These are phyloP conservation scores for Alosa sapidissima DNA, from an alignment of 2,797 vertebrate species.

Conservation along the genomic window DNA sequence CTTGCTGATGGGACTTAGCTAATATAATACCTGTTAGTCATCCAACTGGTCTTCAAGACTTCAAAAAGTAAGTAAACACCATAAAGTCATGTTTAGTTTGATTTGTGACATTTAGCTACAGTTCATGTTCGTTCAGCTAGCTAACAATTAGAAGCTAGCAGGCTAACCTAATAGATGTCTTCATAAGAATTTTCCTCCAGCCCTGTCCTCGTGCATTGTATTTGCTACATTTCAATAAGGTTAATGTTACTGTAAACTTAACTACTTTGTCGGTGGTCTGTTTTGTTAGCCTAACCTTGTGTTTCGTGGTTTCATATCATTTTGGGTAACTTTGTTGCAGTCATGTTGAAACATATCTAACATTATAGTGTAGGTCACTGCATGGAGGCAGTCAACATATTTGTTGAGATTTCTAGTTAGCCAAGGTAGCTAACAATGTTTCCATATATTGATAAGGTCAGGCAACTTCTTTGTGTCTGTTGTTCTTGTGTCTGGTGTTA, in stretches of 20 bases:
- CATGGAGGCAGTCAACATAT: background rate
- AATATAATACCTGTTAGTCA: background rate
- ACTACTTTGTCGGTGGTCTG: background rate
- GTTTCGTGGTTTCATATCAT: background rate
- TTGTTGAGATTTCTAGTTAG: constrained; percentile 32
- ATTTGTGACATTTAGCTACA: constrained; percentile 28
- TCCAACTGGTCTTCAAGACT: background rate
- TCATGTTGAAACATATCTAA: background rate
- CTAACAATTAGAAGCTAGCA: constrained; percentile 49
- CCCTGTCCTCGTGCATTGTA: constrained; percentile 17
- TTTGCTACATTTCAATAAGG: background rate
- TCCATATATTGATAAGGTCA: background rate
- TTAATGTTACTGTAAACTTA: too few species aligned
- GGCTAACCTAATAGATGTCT: constrained; percentile 19
- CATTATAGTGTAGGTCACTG: background rate
- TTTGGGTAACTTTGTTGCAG: constrained; percentile 4
- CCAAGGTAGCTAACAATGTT: constrained; percentile 52
- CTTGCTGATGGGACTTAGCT: background rate
- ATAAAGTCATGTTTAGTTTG: background rate
- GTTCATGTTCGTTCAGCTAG: constrained; percentile 49
- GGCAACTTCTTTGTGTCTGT: background rate
- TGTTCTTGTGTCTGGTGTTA: background rate
- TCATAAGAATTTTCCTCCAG: constrained; percentile 10
- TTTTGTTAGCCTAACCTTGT: background rate
- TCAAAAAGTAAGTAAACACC: background rate